A percentile compares a stretch with the other conserved stretches of the same genome.
These are phyloP conservation scores for Sebastes cheni DNA, from an alignment of 2,797 vertebrate species.

Conservation along the genomic window DNA sequence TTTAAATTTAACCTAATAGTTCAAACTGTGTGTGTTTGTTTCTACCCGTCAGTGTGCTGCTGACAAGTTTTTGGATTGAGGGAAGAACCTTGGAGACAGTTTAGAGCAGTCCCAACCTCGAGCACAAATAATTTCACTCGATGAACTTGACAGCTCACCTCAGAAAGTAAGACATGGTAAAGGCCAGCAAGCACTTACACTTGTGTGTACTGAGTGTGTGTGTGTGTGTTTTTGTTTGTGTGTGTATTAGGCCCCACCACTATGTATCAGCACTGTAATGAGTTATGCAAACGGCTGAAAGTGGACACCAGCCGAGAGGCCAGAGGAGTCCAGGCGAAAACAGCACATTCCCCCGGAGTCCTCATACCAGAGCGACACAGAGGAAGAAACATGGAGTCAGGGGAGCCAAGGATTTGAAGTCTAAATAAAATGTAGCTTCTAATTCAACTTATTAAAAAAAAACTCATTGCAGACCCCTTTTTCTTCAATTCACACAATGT, in stretches of 20 bases:
- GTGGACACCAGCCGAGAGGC: slow-evolving; percentile 57
- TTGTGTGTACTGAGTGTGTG: not conserved
- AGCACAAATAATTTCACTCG: not conserved
- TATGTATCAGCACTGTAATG: slow-evolving; percentile 47
- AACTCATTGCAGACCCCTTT: not conserved
- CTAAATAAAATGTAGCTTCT: not conserved
- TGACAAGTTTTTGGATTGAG: not conserved
- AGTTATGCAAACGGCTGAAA: slow-evolving; percentile 72
- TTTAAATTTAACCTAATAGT: not conserved
- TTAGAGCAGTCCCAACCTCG: not conserved
- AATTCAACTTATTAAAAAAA: not conserved
- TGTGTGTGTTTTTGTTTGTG: slow-evolving; percentile 6
- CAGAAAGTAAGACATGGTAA: not conserved
- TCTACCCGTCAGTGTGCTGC: not conserved
- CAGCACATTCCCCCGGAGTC: slow-evolving; percentile 52
- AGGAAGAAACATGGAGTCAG: not conserved
- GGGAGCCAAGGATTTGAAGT: not conserved
- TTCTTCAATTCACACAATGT: not conserved
- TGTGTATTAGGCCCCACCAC: not conserved
- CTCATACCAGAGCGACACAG: slow-evolving; percentile 26
- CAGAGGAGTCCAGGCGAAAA: slow-evolving; percentile 49
- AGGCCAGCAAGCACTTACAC: not conserved
- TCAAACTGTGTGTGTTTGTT: not conserved
- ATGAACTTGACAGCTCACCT: not conserved
- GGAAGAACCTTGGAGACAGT: not conserved